Percentiles rank a stretch among this genome's conserved stretches.
Evolutionary conservation across 2,113 vertebrate genomes (phyloP).

Genomic region (Rhagologus leucostigma): DNA sequence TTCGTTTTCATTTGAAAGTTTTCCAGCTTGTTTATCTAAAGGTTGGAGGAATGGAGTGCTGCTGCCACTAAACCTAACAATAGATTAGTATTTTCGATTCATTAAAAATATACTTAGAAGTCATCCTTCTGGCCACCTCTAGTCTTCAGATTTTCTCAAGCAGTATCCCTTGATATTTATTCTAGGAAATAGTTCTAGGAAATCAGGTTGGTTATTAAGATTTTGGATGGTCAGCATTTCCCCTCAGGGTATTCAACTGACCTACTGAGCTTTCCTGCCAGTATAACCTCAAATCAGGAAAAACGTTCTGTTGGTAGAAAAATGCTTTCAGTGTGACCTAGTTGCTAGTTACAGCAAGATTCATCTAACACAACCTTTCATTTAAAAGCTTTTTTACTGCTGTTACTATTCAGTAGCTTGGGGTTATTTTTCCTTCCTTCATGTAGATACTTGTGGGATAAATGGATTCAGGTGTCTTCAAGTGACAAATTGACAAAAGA

Average conservation of each 20-base stretch:
- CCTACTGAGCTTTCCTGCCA: neutral
- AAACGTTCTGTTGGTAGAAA: neutral
- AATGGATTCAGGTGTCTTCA: neutral
- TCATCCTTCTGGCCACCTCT: neutral
- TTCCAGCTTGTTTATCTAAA: neutral
- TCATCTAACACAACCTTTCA: neutral
- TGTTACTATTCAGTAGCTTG: neutral
- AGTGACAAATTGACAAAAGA: neutral
- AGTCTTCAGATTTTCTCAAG: neutral
- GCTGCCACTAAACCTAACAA: neutral
- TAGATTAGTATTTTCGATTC: neutral
- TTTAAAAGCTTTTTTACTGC: neutral
- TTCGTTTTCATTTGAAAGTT: neutral
- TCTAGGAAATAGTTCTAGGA: neutral
- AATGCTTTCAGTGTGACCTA: neutral
- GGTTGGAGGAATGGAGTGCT: neutral
- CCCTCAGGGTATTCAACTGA: neutral
- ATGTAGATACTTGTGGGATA: neutral
- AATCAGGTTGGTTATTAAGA: neutral
- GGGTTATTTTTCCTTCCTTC: neutral
- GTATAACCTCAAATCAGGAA: neutral
- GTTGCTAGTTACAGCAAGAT: neutral
- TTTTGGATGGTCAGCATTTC: neutral
- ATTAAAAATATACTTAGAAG: neutral
- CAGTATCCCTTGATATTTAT: neutral